Base-by-base conservation (phyloP, 2,113 vertebrate genomes). In the Origma solitaria region DNA sequence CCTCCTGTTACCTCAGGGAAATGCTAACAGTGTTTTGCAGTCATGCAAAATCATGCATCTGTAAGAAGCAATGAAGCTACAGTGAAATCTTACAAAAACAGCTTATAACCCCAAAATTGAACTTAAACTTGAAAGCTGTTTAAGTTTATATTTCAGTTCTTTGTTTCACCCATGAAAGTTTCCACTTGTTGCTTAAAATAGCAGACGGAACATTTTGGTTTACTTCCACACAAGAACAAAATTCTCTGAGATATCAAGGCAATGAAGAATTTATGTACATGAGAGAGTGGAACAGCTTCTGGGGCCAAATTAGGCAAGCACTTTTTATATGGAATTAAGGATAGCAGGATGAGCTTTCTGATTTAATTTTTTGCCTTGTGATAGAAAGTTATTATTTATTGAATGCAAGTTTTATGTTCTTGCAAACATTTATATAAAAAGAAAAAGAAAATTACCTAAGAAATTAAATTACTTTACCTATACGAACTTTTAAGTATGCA, bases 181-280 rank as follows among this genome's bases (percentile, higher is more conserved):
- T 95, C 94, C 94, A 95, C 68, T 94, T 90, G 84, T 91, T 83
- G 79, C 95, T 94, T 95, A 95, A 96, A 96, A 97, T 96, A 95
- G 94, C 71, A 64, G 79, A 83, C 0, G 2, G 95, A 95, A 96
- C 93, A 90, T 86, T 96, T 95, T 86, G 96, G 95, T 97, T 97
- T 96, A 96, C 92, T 96, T 96, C 90, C 90, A 86, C 72, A 77
- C 64, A 93, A 94, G 94, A 97, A 90, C 62, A 96, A 95, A 97
- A 94, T 78, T 95, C 92, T 82, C 85, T 15, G 20, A 78, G 64
- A 90, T 84, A 95, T 88, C 51, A 96, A 86, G 49, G 76, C 90
- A 60, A 71, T 73, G 92, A 92, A 88, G 64, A 92, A 81, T 78
- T 86, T 33, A 95, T 7, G 44, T 45, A 91, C 19, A 56, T 3